Conservation (phyloP, 2,888 invertebrate species). For the Pharmacophagus antenor region DNA sequence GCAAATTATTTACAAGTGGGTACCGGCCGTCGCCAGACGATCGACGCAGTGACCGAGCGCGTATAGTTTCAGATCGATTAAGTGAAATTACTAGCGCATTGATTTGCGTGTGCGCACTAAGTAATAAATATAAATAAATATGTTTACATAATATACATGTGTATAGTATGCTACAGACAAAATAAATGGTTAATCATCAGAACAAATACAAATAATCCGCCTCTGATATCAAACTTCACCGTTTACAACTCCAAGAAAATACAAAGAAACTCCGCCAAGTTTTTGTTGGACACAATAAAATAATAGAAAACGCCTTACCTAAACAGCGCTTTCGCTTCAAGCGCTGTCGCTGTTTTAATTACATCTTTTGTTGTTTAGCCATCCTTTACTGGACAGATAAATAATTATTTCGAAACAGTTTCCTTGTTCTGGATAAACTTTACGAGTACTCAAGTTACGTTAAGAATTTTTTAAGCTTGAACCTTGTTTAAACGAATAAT, state of each 20-base stretch:
- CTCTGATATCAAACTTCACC: conserved; percentile 19
- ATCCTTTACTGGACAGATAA: conserved; percentile 6
- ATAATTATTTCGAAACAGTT: conserved; percentile 9
- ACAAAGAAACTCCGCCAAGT: conserved; percentile 42
- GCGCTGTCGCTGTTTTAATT: conserved; percentile 21
- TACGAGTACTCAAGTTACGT: not conserved
- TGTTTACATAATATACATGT: not conserved
- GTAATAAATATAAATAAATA: no score
- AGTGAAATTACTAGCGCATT: no score
- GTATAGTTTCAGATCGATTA: no score
- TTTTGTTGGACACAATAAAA: conserved; percentile 37
- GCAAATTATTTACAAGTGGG: no score
- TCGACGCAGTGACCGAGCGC: no score
- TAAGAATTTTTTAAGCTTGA: not conserved
- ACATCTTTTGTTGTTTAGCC: conserved; percentile 23
- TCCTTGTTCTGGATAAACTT: not conserved
- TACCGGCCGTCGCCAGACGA: no score
- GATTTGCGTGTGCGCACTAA: no score
- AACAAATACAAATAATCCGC: conserved; percentile 12
- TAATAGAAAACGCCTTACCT: conserved; percentile 31
- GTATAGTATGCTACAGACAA: no score
- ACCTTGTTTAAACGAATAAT: not conserved
- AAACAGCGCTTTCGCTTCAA: conserved; percentile 16
- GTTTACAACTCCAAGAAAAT: conserved; percentile 38
- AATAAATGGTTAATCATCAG: conserved; percentile 17